A percentile compares a stretch with the other conserved stretches of the same genome.
phyloP scores from a whole-genome alignment of 1,140 invertebrate species.

The Diachasma alloeum region DNA sequence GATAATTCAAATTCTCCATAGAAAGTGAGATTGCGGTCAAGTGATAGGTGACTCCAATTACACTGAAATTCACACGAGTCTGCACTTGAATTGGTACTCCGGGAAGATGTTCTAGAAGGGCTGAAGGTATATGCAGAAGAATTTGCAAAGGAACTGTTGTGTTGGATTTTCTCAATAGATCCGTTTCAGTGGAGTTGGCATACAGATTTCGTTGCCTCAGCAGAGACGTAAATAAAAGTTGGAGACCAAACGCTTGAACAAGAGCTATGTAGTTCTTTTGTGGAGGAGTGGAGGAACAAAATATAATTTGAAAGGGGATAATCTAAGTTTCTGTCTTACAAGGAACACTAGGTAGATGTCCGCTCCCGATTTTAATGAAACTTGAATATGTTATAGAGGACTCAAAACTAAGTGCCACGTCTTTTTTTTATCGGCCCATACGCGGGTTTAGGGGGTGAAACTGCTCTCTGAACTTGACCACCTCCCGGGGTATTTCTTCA shows the following conservation, averaged over 20 bases:
- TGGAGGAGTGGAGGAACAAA: background rate
- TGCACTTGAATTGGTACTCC: background rate
- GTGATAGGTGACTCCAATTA: constrained; percentile 2
- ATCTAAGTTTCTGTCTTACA: too few species aligned
- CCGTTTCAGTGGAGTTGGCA: background rate
- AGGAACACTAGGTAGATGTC: too few species aligned
- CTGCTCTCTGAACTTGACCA: too few species aligned
- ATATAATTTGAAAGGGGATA: too few species aligned
- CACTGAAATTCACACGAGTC: background rate
- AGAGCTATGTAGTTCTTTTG: background rate
- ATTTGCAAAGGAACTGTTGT: background rate
- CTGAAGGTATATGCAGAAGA: background rate
- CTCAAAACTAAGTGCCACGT: too few species aligned
- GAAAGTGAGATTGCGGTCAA: background rate
- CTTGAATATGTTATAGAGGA: too few species aligned
- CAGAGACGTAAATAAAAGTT: background rate
- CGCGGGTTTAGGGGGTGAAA: too few species aligned
- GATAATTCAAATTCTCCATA: background rate
- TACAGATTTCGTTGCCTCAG: background rate
- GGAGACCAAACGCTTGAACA: background rate
- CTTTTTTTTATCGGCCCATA: too few species aligned
- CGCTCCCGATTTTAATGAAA: too few species aligned
- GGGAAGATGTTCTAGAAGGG: background rate
- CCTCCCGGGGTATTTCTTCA: too few species aligned
- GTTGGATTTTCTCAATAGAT: background rate